phyloP scores from a whole-genome alignment of 2,888 invertebrate genomes.

The Andrena marginata region DNA sequence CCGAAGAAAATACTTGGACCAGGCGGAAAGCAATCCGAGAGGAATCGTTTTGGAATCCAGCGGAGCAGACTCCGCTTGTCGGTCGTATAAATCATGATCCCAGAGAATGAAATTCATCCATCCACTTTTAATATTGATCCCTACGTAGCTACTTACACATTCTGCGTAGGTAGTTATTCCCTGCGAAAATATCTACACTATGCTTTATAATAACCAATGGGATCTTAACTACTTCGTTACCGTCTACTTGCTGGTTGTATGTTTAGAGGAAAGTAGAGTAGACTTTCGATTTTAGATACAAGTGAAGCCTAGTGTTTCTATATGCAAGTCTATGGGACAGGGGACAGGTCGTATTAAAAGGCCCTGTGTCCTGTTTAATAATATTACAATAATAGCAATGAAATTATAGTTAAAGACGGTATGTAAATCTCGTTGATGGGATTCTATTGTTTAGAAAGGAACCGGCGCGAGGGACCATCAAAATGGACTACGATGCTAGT shows the following conservation, averaged over 20 bases:
- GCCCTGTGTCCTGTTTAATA: no score
- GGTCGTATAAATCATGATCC: constrained; percentile 49
- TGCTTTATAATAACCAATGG: neutral
- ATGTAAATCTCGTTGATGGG: neutral
- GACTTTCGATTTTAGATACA: no score
- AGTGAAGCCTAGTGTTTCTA: no score
- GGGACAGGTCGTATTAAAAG: no score
- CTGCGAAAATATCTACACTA: neutral
- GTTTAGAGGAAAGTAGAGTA: no score
- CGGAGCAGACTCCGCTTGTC: constrained; percentile 37
- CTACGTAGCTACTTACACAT: neutral
- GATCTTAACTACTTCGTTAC: no score
- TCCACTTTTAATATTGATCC: constrained; percentile 40
- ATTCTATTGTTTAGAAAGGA: constrained; percentile 1
- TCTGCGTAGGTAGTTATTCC: neutral
- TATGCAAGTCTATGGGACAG: no score
- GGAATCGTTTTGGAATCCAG: constrained; percentile 51
- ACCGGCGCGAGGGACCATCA: constrained; percentile 4
- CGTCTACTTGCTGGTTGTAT: no score
- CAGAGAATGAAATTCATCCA: constrained; percentile 52
- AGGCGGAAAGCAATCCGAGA: constrained; percentile 54
- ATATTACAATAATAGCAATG: no score
- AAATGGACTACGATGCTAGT: neutral
- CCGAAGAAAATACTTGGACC: constrained; percentile 54
- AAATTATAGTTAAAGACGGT: no score